phyloP scores from a whole-genome alignment of 2,888 invertebrate species.

The Sphaeridia pumilis region DNA sequence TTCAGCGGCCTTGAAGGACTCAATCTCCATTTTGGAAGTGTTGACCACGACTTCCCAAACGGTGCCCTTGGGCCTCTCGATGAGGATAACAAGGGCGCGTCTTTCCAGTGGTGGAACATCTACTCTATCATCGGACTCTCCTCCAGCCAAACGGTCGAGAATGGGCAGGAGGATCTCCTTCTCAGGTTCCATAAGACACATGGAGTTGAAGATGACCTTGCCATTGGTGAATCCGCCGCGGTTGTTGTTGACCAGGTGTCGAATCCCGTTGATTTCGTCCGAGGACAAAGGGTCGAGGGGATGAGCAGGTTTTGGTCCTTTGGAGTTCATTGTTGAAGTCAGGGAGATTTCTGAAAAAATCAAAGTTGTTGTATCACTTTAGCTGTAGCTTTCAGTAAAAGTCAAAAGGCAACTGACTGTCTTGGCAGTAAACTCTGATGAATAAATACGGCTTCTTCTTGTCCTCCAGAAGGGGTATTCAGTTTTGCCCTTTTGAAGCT shows the following conservation, averaged over 20 bases:
- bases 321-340: too few species aligned
- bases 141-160: background rate
- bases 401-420: too few species aligned
- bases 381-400: too few species aligned
- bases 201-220: slow-evolving; percentile 25
- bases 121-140: background rate
- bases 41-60: slow-evolving; percentile 23
- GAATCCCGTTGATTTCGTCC: slow-evolving; percentile 20
- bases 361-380: too few species aligned
- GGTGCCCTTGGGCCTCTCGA: slow-evolving; percentile 16
- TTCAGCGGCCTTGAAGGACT: slow-evolving; percentile 10
- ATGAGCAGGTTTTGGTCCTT: too few species aligned
- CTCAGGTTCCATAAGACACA: slow-evolving; percentile 23
- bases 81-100: slow-evolving; percentile 17
- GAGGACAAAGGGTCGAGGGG: slow-evolving; percentile 28
- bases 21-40: slow-evolving; percentile 14
- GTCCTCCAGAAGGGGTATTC: too few species aligned
- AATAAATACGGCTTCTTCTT: too few species aligned
- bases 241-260: slow-evolving; percentile 18
- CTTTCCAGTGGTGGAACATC: slow-evolving; percentile 6
- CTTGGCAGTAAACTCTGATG: too few species aligned
- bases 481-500: too few species aligned
- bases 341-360: too few species aligned
- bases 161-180: slow-evolving; percentile 17
- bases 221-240: slow-evolving; percentile 1